Conservation (phyloP, 2,888 invertebrate genomes). For the Cosmorhoe ocellata region DNA sequence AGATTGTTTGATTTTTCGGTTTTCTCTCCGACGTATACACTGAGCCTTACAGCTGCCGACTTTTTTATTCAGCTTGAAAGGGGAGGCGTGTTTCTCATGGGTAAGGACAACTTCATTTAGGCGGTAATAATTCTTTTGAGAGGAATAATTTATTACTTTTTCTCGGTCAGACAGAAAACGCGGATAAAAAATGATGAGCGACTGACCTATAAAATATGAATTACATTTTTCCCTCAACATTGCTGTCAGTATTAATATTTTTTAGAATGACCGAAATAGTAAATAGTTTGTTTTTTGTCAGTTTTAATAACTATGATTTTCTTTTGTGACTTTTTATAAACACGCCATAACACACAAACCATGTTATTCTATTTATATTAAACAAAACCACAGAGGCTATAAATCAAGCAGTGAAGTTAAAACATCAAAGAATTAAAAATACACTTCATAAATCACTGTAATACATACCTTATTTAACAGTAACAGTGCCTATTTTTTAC, state of each 20-base stretch:
- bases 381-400: slow-evolving; percentile 13
- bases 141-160: slow-evolving; percentile 40
- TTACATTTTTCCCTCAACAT: slow-evolving; percentile 31
- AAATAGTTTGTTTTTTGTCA: not conserved
- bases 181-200: slow-evolving; percentile 31
- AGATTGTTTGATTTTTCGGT: not conserved
- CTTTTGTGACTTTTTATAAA: not conserved
- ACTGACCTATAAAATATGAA: slow-evolving; percentile 34
- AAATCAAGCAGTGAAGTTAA: slow-evolving; percentile 17
- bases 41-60: slow-evolving; percentile 51
- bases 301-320: not conserved
- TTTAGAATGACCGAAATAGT: not conserved
- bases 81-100: slow-evolving; percentile 52
- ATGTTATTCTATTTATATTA: slow-evolving; percentile 7
- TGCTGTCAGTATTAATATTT: slow-evolving; percentile 26
- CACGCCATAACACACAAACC: slow-evolving; percentile 13
- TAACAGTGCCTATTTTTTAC: not conserved
- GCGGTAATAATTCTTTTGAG: slow-evolving; percentile 41
- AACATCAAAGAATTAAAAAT: slow-evolving; percentile 24
- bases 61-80: slow-evolving; percentile 55
- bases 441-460: slow-evolving; percentile 13
- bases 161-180: slow-evolving; percentile 33
- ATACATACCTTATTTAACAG: slow-evolving; percentile 10
- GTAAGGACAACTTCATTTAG: slow-evolving; percentile 58
- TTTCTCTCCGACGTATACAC: not conserved